These are phyloP conservation scores for Ochropacha duplaris DNA, from an alignment of 2,888 invertebrate genomes.

Conservation along the genomic window DNA sequence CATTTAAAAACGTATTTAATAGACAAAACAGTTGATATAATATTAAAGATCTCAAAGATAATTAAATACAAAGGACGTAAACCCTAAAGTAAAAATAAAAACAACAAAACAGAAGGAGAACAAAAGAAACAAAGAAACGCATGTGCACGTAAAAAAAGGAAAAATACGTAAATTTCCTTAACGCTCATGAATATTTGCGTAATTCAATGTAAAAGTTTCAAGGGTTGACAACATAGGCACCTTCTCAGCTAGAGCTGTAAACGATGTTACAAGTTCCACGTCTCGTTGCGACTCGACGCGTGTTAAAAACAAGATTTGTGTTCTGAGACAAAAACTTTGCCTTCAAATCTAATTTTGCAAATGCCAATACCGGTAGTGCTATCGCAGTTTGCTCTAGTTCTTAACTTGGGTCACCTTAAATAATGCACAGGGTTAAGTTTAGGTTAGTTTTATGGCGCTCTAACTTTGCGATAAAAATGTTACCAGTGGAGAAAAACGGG, in stretches of 20 bases:
- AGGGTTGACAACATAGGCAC: constrained; percentile 22
- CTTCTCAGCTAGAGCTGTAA: constrained; percentile 18
- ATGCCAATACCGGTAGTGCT: not conserved
- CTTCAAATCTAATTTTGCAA: constrained; percentile 14
- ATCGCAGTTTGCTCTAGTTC: not conserved
- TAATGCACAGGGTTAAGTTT: constrained; percentile 4
- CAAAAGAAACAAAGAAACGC: not conserved
- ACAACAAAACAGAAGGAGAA: not conserved
- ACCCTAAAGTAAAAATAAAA: no score
- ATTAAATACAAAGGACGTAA: no score
- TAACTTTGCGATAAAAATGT: not conserved
- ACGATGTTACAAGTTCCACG: constrained; percentile 22
- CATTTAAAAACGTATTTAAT: no score
- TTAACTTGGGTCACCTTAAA: not conserved
- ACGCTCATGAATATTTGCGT: constrained; percentile 25
- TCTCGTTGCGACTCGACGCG: constrained; percentile 4
- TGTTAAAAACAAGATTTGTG: constrained; percentile 10
- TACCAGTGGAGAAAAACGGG: not conserved
- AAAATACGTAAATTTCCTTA: constrained; percentile 14
- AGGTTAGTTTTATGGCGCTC: constrained; percentile 3
- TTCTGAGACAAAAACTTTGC: constrained; percentile 14
- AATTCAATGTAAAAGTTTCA: constrained; percentile 34
- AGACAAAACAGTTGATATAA: no score
- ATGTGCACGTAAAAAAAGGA: not conserved
- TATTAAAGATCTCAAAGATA: no score